Percentiles rank a stretch among this genome's conserved stretches.
phyloP scores from a whole-genome alignment of 2,113 vertebrate species.

The Platichthys flesus region DNA sequence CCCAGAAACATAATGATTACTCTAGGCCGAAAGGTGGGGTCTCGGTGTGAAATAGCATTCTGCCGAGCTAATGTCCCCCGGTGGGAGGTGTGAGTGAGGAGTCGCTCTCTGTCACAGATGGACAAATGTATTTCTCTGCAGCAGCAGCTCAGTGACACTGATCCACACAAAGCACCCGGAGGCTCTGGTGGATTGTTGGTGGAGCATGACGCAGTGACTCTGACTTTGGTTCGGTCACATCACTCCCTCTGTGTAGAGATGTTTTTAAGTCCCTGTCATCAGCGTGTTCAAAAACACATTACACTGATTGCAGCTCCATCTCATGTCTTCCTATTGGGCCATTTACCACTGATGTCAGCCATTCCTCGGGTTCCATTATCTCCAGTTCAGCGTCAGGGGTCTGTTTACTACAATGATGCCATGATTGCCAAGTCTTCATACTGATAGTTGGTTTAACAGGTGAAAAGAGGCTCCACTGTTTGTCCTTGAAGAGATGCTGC shows the following conservation, averaged over 20 bases:
- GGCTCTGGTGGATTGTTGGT: no score
- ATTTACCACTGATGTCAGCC: no score
- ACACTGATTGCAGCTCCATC: neutral
- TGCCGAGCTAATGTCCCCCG: slow-evolving; percentile 25
- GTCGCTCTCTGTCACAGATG: slow-evolving; percentile 31
- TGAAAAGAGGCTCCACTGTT: no score
- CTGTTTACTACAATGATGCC: no score
- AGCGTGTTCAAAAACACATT: neutral
- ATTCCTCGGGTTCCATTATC: no score
- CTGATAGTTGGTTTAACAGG: no score
- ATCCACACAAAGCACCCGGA: neutral
- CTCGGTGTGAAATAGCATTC: slow-evolving; percentile 43
- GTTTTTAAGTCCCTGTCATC: neutral
- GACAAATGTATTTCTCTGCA: slow-evolving; percentile 24
- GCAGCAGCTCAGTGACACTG: slow-evolving; percentile 10
- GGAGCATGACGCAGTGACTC: neutral
- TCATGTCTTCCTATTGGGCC: neutral
- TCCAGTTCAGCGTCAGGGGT: no score
- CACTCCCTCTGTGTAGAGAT: neutral
- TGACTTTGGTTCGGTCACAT: neutral
- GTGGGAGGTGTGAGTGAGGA: slow-evolving; percentile 42
- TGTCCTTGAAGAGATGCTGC: no score
- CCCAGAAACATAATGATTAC: slow-evolving; percentile 40
- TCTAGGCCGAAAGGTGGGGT: slow-evolving; percentile 37
- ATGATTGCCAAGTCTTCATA: no score